These are phyloP conservation scores for Drosophila micromelanica DNA, from an alignment of 1,140 invertebrate genomes.

Conservation along the genomic window DNA sequence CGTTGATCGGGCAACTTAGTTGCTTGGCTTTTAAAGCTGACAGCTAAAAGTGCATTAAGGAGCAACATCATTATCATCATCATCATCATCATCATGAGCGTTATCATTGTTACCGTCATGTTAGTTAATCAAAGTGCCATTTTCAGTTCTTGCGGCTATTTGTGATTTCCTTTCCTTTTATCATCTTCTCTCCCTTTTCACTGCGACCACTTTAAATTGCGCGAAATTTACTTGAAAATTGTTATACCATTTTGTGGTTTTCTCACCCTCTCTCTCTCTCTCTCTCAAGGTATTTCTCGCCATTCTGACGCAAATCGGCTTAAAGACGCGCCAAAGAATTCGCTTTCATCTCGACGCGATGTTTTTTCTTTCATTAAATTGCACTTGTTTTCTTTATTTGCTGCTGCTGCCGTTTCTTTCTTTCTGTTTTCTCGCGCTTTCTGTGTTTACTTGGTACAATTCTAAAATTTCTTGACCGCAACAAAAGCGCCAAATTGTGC, in stretches of 20 bases:
- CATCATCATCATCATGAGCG: conserved; percentile 12
- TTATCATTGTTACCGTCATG: conserved; percentile 10
- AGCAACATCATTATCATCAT: conserved; percentile 4
- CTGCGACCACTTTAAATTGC: conserved; percentile 5
- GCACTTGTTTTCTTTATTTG: conserved; percentile 62
- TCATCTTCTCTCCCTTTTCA: neutral
- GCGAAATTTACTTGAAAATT: conserved; percentile 61
- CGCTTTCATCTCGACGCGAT: conserved; percentile 59
- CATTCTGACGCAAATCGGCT: conserved; percentile 55
- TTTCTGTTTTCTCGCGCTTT: conserved; percentile 24
- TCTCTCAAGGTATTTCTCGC: neutral
- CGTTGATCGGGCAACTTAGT: conserved; percentile 6
- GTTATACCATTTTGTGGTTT: conserved; percentile 68
- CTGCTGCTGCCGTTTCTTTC: neutral
- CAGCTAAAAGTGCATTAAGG: conserved; percentile 16
- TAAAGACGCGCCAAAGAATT: conserved; percentile 59
- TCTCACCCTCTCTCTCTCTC: neutral
- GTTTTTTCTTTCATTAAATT: conserved; percentile 68
- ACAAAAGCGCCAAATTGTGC: conserved; percentile 72
- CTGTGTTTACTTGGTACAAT: conserved; percentile 43
- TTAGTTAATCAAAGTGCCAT: conserved; percentile 67
- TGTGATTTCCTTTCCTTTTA: neutral
- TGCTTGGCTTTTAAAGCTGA: conserved; percentile 8
- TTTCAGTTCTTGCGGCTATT: conserved; percentile 31
- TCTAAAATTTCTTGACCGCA: conserved; percentile 71